phyloP scores from a whole-genome alignment of 2,797 vertebrate species.

The Stomatorhinus walkeri region DNA sequence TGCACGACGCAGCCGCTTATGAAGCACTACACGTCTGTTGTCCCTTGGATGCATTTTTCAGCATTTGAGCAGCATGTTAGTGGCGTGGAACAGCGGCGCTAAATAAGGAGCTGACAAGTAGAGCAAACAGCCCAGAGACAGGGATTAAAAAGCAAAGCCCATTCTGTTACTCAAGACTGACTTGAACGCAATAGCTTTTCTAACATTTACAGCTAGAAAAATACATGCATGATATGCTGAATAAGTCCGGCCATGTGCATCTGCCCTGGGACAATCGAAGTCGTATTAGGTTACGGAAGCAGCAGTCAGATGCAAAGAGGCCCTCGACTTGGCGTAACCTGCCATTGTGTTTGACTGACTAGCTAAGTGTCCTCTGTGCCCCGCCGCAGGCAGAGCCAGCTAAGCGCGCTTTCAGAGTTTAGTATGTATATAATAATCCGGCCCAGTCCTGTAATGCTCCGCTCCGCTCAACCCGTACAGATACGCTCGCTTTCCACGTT shows the following conservation, averaged over 20 bases:
- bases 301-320: neutral
- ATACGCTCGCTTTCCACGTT: slow-evolving; percentile 96
- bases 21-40: slow-evolving; percentile 48
- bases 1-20: slow-evolving; percentile 54
- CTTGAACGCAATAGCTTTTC: neutral
- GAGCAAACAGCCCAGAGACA: neutral
- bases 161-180: neutral
- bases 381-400: slow-evolving; percentile 63
- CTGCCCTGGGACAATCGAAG: neutral
- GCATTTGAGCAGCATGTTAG: neutral
- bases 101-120: neutral
- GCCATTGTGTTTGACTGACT: neutral
- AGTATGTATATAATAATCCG: slow-evolving; percentile 77
- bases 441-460: slow-evolving; percentile 77
- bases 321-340: neutral
- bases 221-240: neutral
- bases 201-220: neutral
- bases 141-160: neutral
- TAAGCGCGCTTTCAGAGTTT: slow-evolving; percentile 81
- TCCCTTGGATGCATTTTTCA: neutral
- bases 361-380: neutral
- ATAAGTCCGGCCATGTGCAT: neutral
- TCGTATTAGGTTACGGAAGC: neutral
- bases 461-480: slow-evolving; percentile 90
- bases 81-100: neutral